These are phyloP conservation scores for Drosophila atroscutellata DNA, from an alignment of 2,888 invertebrate species.

Conservation along the genomic window DNA sequence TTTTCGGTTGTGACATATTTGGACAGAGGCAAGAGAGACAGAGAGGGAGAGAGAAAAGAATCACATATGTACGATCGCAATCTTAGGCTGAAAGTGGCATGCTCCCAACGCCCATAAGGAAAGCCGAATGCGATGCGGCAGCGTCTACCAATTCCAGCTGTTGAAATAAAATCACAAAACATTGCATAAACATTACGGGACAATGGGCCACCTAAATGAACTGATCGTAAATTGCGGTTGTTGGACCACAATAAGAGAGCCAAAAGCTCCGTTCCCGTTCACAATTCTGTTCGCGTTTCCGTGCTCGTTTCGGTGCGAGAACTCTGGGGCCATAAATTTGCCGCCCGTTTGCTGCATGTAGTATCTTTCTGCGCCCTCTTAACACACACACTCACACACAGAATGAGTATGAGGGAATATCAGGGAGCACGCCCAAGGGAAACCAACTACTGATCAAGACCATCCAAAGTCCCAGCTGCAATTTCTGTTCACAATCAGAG, in stretches of 20 bases:
- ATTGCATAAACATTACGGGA: conserved; percentile 73
- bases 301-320: conserved; percentile 30
- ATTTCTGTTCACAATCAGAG: conserved; percentile 10
- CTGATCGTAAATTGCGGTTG: conserved; percentile 75
- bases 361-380: conserved; percentile 16
- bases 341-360: conserved; percentile 28
- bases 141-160: conserved; percentile 62
- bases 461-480: conserved; percentile 9
- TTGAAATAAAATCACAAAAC: conserved; percentile 66
- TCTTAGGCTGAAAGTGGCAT: conserved; percentile 28
- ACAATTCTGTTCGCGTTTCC: conserved; percentile 24
- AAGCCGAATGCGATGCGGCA: conserved; percentile 42
- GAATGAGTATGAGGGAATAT: conserved; percentile 8
- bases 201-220: conserved; percentile 77
- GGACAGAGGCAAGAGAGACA: conserved; percentile 17
- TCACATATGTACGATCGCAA: conserved; percentile 27
- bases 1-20: conserved; percentile 51
- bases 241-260: conserved; percentile 48
- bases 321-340: conserved; percentile 75
- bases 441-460: conserved; percentile 22
- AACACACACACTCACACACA: neutral
- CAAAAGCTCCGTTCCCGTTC: conserved; percentile 39
- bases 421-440: conserved; percentile 28
- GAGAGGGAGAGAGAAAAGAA: neutral
- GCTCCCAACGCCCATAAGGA: conserved; percentile 64